phyloP scores from a whole-genome alignment of 1,140 invertebrate species.

The Vollenhovia emeryi region DNA sequence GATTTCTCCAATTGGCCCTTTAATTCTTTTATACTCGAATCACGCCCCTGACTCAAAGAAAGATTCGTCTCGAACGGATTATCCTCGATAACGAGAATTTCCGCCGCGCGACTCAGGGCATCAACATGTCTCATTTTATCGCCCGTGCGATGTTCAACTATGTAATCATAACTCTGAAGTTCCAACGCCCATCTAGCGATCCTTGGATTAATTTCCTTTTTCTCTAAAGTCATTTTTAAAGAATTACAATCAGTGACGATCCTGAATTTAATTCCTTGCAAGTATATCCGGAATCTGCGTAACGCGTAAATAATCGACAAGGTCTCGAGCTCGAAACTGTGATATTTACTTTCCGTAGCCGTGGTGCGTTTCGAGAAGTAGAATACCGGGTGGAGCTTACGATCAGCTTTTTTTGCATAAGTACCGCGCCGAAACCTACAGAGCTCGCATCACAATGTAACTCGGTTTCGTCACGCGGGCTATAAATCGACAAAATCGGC shows the following conservation, averaged over 20 bases:
- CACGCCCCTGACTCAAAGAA: no score
- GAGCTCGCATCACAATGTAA: slow-evolving; percentile 35
- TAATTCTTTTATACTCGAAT: no score
- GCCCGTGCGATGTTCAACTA: neutral
- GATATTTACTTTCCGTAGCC: neutral
- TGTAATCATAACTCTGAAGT: no score
- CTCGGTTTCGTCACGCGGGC: slow-evolving; percentile 7
- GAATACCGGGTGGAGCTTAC: neutral
- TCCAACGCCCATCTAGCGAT: no score
- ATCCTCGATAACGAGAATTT: no score
- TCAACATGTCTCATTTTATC: neutral
- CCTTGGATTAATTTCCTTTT: neutral
- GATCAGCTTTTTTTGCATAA: slow-evolving; percentile 11
- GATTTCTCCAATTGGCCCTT: no score
- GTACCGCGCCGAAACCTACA: neutral
- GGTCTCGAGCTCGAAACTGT: neutral
- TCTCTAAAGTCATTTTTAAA: neutral
- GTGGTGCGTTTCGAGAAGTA: neutral
- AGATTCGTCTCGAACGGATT: no score
- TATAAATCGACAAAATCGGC: no score
- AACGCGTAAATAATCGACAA: neutral
- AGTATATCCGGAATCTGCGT: neutral
- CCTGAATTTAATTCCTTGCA: no score
- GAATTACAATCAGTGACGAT: neutral
- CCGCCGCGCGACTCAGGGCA: no score